These are phyloP conservation scores for Zonotrichia leucophrys DNA, from an alignment of 2,113 vertebrate genomes.

Conservation along the genomic window DNA sequence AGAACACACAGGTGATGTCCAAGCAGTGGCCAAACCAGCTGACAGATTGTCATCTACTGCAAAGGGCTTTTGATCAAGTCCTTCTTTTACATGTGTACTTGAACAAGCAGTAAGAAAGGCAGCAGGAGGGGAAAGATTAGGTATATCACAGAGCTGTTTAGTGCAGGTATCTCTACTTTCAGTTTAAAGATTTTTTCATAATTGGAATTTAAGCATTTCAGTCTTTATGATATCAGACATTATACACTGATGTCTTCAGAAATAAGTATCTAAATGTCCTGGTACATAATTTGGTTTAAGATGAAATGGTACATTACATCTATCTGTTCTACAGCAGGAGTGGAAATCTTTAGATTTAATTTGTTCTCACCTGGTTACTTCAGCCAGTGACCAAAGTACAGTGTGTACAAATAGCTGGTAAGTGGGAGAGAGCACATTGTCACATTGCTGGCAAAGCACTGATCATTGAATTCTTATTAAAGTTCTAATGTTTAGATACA, in stretches of 20 bases:
- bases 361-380: background rate
- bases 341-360: conserved; percentile 19
- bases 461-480: background rate
- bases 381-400: background rate
- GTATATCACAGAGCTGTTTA: background rate
- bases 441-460: background rate
- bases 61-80: background rate
- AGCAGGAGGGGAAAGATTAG: background rate
- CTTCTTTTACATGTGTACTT: background rate
- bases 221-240: background rate
- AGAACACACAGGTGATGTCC: background rate
- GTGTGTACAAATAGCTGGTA: background rate
- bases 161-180: background rate
- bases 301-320: conserved; percentile 1
- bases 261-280: conserved; percentile 2
- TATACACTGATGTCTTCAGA: background rate
- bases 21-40: background rate
- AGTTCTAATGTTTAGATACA: background rate
- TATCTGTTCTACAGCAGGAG: conserved; percentile 14
- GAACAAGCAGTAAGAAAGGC: background rate
- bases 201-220: background rate
- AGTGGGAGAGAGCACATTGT: background rate
- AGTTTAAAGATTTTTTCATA: background rate
- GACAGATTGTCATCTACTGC: background rate
- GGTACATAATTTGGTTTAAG: conserved; percentile 19